A percentile compares a stretch with the other conserved stretches of the same genome.
These are phyloP conservation scores for Stenolophus ochropezus DNA, from an alignment of 2,888 invertebrate genomes.

Conservation along the genomic window DNA sequence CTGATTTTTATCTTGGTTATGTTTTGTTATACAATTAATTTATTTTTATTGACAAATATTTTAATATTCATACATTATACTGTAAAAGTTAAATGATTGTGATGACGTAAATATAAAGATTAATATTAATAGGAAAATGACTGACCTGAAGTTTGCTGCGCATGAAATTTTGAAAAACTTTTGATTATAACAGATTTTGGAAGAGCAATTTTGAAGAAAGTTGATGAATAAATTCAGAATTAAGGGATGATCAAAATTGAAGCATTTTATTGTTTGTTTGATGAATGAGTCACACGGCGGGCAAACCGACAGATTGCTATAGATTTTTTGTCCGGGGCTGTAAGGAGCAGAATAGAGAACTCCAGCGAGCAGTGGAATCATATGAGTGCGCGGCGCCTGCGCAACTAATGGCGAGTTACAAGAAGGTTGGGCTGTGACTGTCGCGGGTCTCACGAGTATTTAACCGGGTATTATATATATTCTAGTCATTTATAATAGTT, in stretches of 20 bases:
- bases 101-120: background rate
- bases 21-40: background rate
- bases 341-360: conserved; percentile 46
- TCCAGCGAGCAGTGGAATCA: background rate
- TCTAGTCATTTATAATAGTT: conserved; percentile 57
- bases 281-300: conserved; percentile 14
- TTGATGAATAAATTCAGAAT: background rate
- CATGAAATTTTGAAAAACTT: background rate
- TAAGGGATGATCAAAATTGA: background rate
- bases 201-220: background rate
- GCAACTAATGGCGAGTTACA: conserved; percentile 63
- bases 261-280: background rate
- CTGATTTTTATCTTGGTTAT: background rate
- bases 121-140: background rate
- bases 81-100: background rate
- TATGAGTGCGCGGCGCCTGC: conserved; percentile 62
- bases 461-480: conserved; percentile 53
- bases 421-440: conserved; percentile 64
- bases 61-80: background rate
- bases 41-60: background rate
- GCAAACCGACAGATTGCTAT: conserved; percentile 46
- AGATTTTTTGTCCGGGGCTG: conserved; percentile 24
- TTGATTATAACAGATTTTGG: background rate
- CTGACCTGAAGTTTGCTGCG: background rate
- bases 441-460: conserved; percentile 58